These are phyloP conservation scores for Geopemphigus sp. DNA, from an alignment of 1,140 invertebrate species.

Conservation along the genomic window DNA sequence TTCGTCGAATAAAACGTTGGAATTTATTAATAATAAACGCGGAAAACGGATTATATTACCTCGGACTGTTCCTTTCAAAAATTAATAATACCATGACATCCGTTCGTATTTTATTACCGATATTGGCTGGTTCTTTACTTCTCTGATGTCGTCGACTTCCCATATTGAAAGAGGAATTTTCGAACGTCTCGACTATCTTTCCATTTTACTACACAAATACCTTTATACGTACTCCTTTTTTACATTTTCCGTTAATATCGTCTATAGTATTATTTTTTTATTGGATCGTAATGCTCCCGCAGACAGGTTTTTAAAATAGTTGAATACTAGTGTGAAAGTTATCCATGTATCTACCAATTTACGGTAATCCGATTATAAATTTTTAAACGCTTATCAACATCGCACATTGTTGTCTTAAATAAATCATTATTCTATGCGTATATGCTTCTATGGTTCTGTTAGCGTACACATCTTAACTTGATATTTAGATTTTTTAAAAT, in stretches of 20 bases:
- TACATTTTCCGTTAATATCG: not conserved
- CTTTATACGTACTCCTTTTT: constrained; percentile 12
- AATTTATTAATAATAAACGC: constrained; percentile 49
- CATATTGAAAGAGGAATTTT: constrained; percentile 51
- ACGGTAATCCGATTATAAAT: not conserved
- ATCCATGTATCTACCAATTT: not conserved
- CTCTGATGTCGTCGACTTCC: constrained; percentile 50
- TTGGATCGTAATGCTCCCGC: not conserved
- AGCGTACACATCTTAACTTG: constrained; percentile 53
- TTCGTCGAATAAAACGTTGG: constrained; percentile 1
- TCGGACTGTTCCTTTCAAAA: constrained; percentile 50
- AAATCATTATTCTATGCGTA: constrained; percentile 1
- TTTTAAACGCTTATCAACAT: not conserved
- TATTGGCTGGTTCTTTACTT: constrained; percentile 34
- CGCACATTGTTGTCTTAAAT: not conserved
- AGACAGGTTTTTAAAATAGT: not conserved
- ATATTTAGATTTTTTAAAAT: constrained; percentile 56
- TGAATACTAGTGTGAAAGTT: not conserved
- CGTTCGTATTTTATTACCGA: constrained; percentile 50
- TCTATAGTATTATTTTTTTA: constrained; percentile 15
- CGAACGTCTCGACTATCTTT: constrained; percentile 54
- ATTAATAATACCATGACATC: constrained; percentile 50
- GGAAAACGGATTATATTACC: constrained; percentile 51
- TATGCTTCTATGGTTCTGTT: constrained; percentile 1
- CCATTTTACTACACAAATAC: constrained; percentile 54